Evolutionary conservation across 2,113 vertebrate species (phyloP).

Genomic region (Merops nubicus): DNA sequence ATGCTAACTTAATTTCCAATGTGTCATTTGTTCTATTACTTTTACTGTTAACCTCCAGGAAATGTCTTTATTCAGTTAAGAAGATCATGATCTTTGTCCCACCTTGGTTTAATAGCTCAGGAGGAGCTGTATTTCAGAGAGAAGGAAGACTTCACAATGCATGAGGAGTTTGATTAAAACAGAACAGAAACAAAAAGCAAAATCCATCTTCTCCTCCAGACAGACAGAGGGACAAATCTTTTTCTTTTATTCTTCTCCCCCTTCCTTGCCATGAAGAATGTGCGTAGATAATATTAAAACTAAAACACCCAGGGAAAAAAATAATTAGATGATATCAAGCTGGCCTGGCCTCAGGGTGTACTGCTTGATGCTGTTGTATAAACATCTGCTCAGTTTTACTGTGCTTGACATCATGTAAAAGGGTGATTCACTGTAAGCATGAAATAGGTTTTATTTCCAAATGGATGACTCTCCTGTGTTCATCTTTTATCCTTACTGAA

Average conservation of each 20-base stretch:
- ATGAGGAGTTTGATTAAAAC: neutral
- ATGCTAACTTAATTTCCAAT: accelerated
- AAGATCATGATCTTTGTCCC: neutral
- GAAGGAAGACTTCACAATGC: neutral
- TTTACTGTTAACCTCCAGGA: neutral
- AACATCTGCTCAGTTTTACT: neutral
- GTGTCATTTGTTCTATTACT: neutral
- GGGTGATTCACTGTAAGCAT: neutral
- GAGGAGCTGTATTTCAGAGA: neutral
- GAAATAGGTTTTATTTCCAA: neutral
- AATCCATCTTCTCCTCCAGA: neutral
- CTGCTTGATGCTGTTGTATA: neutral
- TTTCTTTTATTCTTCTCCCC: neutral
- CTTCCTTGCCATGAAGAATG: accelerated
- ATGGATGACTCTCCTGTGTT: neutral
- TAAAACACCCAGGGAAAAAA: neutral
- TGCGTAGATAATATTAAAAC: neutral
- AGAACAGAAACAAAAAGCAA: neutral
- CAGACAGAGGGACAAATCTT: neutral
- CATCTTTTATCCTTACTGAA: neutral
- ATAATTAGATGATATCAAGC: neutral
- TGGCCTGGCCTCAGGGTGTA: neutral
- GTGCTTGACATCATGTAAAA: neutral
- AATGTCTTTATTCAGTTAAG: neutral
- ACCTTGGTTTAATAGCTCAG: neutral